phyloP scores from a whole-genome alignment of 2,888 invertebrate species.

The Cosmopolites sordidus region DNA sequence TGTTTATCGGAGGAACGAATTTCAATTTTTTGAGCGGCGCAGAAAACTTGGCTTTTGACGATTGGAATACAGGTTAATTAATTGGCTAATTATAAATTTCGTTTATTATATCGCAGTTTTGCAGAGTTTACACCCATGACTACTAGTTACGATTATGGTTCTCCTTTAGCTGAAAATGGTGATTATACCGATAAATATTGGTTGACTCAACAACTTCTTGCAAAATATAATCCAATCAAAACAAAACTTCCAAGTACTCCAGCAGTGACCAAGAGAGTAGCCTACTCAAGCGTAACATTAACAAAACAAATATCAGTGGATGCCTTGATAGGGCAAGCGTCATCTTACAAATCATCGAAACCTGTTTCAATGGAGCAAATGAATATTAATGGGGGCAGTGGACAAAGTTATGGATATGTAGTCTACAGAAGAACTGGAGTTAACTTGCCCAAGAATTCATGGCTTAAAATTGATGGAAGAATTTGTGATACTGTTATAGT shows the following conservation, averaged over 20 bases:
- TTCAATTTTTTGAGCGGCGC: conserved; percentile 59
- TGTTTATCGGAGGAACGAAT: conserved; percentile 89
- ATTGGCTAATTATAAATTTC: neutral
- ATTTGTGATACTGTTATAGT: conserved; percentile 54
- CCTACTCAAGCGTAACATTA: conserved; percentile 50
- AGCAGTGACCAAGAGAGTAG: conserved; percentile 66
- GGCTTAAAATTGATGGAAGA: conserved; percentile 44
- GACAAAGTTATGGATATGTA: conserved; percentile 56
- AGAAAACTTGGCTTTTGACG: conserved; percentile 29
- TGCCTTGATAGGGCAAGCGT: conserved; percentile 32
- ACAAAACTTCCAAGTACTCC: conserved; percentile 61
- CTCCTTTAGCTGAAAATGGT: conserved; percentile 79
- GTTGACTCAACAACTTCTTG: conserved; percentile 55
- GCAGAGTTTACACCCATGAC: conserved; percentile 43
- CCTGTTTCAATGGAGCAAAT: conserved; percentile 45
- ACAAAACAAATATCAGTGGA: conserved; percentile 31
- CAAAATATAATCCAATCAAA: conserved; percentile 41
- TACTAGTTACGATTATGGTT: conserved; percentile 73
- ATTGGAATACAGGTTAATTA: conserved; percentile 19
- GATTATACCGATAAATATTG: conserved; percentile 77
- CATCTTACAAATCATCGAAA: conserved; percentile 27
- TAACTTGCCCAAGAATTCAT: conserved; percentile 35
- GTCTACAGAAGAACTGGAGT: conserved; percentile 50
- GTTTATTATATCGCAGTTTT: conserved; percentile 23
- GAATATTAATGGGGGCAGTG: conserved; percentile 49